A percentile compares a stretch with the other conserved stretches of the same genome.
These are phyloP conservation scores for Halocaridina rubra DNA, from an alignment of 2,888 invertebrate genomes.

Conservation along the genomic window DNA sequence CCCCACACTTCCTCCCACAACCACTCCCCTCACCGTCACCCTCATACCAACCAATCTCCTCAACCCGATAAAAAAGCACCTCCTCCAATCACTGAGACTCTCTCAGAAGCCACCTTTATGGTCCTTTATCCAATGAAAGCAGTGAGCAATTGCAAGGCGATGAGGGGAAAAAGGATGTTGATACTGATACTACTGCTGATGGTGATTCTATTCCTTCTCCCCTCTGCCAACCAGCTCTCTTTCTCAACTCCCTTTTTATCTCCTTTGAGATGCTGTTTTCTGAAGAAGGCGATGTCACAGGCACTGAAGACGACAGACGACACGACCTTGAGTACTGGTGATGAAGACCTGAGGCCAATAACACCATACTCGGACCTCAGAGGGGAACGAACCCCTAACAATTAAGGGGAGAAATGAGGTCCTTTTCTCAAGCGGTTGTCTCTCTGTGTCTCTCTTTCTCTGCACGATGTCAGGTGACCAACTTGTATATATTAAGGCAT, in stretches of 20 bases:
- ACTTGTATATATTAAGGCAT: background rate
- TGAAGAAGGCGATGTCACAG: too few relatives aligned
- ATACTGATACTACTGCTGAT: too few relatives aligned
- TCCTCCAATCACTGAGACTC: background rate
- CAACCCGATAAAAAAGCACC: too few relatives aligned
- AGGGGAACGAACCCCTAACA: background rate
- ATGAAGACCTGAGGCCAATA: background rate
- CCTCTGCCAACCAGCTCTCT: background rate
- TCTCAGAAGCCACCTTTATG: background rate
- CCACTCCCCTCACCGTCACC: slow-evolving; percentile 49
- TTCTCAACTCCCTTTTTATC: background rate
- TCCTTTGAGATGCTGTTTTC: too few relatives aligned
- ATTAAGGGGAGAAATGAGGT: background rate
- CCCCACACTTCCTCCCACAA: slow-evolving; percentile 59
- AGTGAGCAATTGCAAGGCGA: too few relatives aligned
- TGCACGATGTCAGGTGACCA: background rate
- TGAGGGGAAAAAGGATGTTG: too few relatives aligned
- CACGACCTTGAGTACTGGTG: background rate
- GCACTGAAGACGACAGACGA: background rate
- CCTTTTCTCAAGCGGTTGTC: too few relatives aligned
- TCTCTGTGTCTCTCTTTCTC: too few relatives aligned
- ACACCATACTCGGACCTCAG: background rate
- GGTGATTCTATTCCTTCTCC: too few relatives aligned
- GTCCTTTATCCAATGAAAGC: too few relatives aligned
- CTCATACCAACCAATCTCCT: slow-evolving; percentile 39